These are phyloP conservation scores for Rhingia campestris DNA, from an alignment of 2,888 invertebrate species.

Conservation along the genomic window DNA sequence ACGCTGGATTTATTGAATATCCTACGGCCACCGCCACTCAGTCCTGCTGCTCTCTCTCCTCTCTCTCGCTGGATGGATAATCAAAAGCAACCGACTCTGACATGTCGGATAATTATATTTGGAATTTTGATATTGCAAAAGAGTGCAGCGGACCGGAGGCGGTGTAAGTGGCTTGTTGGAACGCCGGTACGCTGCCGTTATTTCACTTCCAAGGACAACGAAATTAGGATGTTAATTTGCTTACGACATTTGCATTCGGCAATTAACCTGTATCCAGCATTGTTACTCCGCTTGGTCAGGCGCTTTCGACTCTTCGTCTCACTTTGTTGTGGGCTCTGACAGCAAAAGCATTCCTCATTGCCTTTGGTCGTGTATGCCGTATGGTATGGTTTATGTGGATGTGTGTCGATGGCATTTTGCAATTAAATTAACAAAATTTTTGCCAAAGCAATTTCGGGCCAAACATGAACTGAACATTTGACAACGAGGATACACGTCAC, in stretches of 20 bases:
- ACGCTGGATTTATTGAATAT: conserved; percentile 64
- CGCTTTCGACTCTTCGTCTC: conserved; percentile 17
- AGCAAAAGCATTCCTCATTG: conserved; percentile 34
- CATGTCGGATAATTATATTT: conserved; percentile 67
- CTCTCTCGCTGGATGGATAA: conserved; percentile 50
- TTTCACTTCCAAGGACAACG: conserved; percentile 55
- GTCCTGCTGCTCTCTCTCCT: not conserved
- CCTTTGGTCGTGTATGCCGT: not conserved
- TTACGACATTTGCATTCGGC: conserved; percentile 64
- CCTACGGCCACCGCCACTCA: not conserved
- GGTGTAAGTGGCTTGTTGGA: too few species aligned
- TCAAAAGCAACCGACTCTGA: conserved; percentile 62
- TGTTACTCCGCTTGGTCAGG: conserved; percentile 33
- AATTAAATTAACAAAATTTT: conserved; percentile 70
- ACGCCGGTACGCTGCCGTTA: too few species aligned
- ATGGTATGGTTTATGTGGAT: not conserved
- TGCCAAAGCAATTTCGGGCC: conserved; percentile 34
- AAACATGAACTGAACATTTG: conserved; percentile 27
- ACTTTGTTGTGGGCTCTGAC: conserved; percentile 17
- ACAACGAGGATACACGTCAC: conserved; percentile 2
- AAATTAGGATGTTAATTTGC: conserved; percentile 70
- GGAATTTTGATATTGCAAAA: conserved; percentile 62
- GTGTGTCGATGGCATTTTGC: conserved; percentile 59
- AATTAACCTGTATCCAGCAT: conserved; percentile 65
- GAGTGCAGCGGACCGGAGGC: conserved; percentile 17